A percentile compares a stretch with the other conserved stretches of the same genome.
These are phyloP conservation scores for Pollenia griseotomentosa DNA, from an alignment of 2,888 invertebrate genomes.

Conservation along the genomic window DNA sequence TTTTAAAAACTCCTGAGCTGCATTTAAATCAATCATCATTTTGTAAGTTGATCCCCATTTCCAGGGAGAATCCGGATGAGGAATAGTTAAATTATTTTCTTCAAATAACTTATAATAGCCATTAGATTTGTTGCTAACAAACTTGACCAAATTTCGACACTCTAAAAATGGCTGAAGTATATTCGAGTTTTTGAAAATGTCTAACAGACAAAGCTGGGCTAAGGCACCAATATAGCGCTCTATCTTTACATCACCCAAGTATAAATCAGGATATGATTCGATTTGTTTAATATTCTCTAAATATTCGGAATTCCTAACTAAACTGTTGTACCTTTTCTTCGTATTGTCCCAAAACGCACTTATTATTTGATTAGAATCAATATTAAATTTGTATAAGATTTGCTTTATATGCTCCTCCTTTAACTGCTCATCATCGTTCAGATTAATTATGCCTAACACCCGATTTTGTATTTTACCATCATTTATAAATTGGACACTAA, in stretches of 20 bases:
- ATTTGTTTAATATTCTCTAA: constrained; percentile 41
- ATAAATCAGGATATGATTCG: constrained; percentile 28
- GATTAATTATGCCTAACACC: constrained; percentile 47
- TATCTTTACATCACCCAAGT: constrained; percentile 29
- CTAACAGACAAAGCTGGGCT: constrained; percentile 54
- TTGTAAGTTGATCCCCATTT: constrained; percentile 54
- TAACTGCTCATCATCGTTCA: constrained; percentile 8
- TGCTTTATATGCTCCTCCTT: constrained; percentile 48
- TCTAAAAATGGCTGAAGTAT: constrained; percentile 47
- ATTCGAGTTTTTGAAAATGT: constrained; percentile 42
- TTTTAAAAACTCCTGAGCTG: constrained; percentile 29
- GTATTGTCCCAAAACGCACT: constrained; percentile 55
- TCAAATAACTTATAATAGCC: constrained; percentile 53
- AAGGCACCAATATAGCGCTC: constrained; percentile 41
- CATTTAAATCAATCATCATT: constrained; percentile 51
- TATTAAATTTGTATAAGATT: constrained; percentile 59
- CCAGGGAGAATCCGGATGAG: constrained; percentile 66
- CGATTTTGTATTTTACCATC: constrained; percentile 44
- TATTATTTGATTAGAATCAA: constrained; percentile 64
- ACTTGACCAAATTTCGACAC: constrained; percentile 63
- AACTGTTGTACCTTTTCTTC: background rate
- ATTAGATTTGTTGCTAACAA: constrained; percentile 38
- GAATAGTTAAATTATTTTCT: constrained; percentile 21
- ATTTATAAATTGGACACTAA: constrained; percentile 47
- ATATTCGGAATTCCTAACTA: constrained; percentile 46